Evolutionary conservation across 2,113 vertebrate species (phyloP).

Genomic region (Silurus meridionalis): DNA sequence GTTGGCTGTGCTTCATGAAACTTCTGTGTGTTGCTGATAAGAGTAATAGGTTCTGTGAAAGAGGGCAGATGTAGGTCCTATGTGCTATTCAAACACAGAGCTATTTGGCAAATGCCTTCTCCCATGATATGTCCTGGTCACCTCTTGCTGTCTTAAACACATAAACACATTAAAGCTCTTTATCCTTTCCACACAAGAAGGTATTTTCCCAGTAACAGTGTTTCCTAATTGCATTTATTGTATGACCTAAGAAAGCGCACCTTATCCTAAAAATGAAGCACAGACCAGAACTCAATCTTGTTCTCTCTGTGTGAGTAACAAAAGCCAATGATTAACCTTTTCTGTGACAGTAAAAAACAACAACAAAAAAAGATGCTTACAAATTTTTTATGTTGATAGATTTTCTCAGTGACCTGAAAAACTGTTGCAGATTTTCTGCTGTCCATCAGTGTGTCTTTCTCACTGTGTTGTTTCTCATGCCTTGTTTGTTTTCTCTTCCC

Average conservation of each 20-base stretch:
- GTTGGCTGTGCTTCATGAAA: not conserved
- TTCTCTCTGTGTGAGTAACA: constrained; percentile 38
- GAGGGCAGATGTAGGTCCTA: not conserved
- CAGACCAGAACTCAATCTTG: constrained; percentile 26
- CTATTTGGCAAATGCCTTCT: constrained; percentile 6
- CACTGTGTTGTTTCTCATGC: constrained; percentile 29
- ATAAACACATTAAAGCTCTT: not conserved
- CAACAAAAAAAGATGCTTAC: not conserved
- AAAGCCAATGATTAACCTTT: constrained; percentile 40
- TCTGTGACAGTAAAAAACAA: not conserved
- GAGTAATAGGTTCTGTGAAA: not conserved
- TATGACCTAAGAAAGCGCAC: not conserved
- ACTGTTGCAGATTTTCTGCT: not conserved
- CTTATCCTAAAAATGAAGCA: not conserved
- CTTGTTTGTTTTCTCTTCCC: constrained; percentile 16
- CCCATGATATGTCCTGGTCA: constrained; percentile 16
- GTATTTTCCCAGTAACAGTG: not conserved
- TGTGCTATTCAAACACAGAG: constrained; percentile 10
- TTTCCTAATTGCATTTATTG: not conserved
- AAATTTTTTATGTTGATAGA: constrained; percentile 24
- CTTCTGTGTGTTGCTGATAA: not conserved
- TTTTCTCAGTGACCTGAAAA: constrained; percentile 32
- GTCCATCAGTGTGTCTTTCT: constrained; percentile 29
- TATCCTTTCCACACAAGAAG: not conserved
- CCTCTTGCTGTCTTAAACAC: not conserved